These are phyloP conservation scores for Pachypanchax playfairii DNA, from an alignment of 2,113 vertebrate species.

Conservation along the genomic window DNA sequence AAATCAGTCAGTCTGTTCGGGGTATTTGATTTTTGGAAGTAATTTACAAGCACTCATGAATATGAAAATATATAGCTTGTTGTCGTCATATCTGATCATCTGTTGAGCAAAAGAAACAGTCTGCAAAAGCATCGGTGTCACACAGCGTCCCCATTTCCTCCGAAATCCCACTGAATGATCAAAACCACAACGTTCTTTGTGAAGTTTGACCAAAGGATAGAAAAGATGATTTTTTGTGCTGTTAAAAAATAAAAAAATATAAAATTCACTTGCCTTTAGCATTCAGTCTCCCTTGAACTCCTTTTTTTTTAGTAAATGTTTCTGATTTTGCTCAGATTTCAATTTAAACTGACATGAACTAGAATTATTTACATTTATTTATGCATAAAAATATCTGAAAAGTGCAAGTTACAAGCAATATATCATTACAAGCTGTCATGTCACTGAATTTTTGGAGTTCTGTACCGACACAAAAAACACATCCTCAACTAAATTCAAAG, in stretches of 20 bases:
- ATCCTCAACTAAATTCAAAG: background rate
- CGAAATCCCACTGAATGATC: slow-evolving; percentile 70
- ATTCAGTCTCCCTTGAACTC: too few species aligned
- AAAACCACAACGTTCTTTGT: slow-evolving; percentile 72
- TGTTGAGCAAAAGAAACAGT: slow-evolving; percentile 69
- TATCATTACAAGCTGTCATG: too few species aligned
- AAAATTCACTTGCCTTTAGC: too few species aligned
- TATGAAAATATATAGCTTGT: slow-evolving; percentile 56
- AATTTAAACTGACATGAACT: too few species aligned
- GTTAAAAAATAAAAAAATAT: slow-evolving; percentile 26
- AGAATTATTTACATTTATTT: too few species aligned
- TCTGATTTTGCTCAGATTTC: too few species aligned
- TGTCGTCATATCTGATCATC: slow-evolving; percentile 77
- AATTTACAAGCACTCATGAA: slow-evolving; percentile 34
- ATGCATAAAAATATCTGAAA: too few species aligned
- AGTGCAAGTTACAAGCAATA: too few species aligned
- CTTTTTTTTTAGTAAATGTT: too few species aligned
- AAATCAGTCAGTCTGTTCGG: slow-evolving; percentile 38
- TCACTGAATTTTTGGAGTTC: too few species aligned
- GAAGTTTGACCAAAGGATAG: slow-evolving; percentile 77
- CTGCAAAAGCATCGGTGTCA: slow-evolving; percentile 74
- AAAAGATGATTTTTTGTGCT: slow-evolving; percentile 63
- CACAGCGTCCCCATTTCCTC: slow-evolving; percentile 68
- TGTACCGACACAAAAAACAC: too few species aligned
- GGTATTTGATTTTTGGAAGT: slow-evolving; percentile 28